phyloP scores from a whole-genome alignment of 1,140 invertebrate genomes.

The Campoletis sonorensis region DNA sequence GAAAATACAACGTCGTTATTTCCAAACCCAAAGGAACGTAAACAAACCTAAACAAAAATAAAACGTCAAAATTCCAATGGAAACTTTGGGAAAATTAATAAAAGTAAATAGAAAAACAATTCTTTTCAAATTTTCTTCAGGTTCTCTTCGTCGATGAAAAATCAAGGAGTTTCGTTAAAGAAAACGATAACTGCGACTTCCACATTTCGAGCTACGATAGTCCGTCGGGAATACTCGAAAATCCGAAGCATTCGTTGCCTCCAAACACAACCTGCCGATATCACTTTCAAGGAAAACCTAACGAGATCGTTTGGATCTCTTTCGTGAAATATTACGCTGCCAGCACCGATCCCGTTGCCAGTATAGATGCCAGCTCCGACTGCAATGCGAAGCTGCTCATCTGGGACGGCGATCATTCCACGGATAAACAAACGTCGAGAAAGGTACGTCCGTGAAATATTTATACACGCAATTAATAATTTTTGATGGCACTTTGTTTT shows the following conservation, averaged over 20 bases:
- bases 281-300: conserved; percentile 81
- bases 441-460: conserved; percentile 60
- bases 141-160: conserved; percentile 85
- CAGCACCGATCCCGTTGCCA: conserved; percentile 79
- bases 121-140: conserved; percentile 72
- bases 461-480: neutral
- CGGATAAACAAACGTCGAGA: conserved; percentile 66
- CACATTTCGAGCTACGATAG: conserved; percentile 85
- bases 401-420: conserved; percentile 82
- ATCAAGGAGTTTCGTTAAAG: conserved; percentile 84
- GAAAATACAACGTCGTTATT: no score
- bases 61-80: conserved; percentile 26
- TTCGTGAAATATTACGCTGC: conserved; percentile 89
- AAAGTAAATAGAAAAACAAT: no score
- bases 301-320: conserved; percentile 89
- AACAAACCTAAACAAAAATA: no score
- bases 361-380: conserved; percentile 81
- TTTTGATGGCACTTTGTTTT: no score
- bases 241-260: conserved; percentile 88
- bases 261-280: conserved; percentile 90
- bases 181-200: conserved; percentile 86
- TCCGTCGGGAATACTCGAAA: conserved; percentile 83
- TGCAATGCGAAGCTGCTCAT: conserved; percentile 86
- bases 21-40: no score
- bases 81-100: neutral